These are phyloP conservation scores for Recurvirostra avosetta DNA, from an alignment of 2,113 vertebrate genomes.

Conservation along the genomic window DNA sequence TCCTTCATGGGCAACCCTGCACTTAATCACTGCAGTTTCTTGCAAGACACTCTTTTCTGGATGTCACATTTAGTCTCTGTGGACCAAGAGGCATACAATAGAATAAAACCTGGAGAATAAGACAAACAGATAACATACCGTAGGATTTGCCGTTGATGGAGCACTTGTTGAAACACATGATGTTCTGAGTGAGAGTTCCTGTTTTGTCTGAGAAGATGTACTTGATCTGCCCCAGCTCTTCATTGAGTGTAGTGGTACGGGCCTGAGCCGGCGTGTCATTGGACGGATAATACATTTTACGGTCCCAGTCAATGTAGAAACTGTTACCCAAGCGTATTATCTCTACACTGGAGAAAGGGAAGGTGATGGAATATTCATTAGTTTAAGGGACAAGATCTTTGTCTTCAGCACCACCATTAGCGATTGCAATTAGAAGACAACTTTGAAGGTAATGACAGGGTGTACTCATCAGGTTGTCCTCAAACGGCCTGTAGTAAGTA, in stretches of 20 bases:
- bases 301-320: conserved; percentile 94
- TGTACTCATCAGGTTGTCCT: neutral
- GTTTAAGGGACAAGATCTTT: neutral
- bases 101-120: neutral
- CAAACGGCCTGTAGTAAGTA: neutral
- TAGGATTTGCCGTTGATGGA: conserved; percentile 89
- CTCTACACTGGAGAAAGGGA: conserved; percentile 82
- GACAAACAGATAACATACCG: conserved; percentile 68
- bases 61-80: neutral
- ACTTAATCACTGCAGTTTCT: neutral
- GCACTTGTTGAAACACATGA: conserved; percentile 95
- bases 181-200: conserved; percentile 95
- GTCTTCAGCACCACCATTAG: neutral
- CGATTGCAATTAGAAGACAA: neutral
- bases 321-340: conserved; percentile 95
- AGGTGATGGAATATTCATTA: neutral
- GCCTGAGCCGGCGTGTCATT: conserved; percentile 87
- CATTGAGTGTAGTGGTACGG: conserved; percentile 92
- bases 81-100: neutral
- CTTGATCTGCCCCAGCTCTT: conserved; percentile 95
- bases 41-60: neutral
- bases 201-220: conserved; percentile 98
- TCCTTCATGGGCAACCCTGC: neutral
- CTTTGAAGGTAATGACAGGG: neutral
- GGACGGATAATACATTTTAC: conserved; percentile 89